Conservation (phyloP, 1,140 invertebrate species). For the Drosophila rhopaloa region DNA sequence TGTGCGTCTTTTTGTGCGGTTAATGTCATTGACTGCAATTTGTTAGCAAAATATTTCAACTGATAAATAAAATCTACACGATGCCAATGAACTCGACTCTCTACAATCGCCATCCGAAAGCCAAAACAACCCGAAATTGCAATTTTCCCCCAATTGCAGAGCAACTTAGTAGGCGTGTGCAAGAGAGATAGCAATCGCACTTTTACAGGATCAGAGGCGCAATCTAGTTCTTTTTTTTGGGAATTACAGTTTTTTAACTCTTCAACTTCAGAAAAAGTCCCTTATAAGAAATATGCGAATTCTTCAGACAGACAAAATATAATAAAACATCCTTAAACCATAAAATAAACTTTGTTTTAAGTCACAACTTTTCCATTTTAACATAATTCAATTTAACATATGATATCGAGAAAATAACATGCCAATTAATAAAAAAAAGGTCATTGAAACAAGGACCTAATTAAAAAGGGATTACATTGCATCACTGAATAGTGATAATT, state of each 20-base stretch:
- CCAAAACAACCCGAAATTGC: slow-evolving; percentile 41
- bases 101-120: slow-evolving; percentile 28
- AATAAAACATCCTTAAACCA: too few species aligned
- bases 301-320: too few species aligned
- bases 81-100: slow-evolving; percentile 64
- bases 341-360: too few species aligned
- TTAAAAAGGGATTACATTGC: too few species aligned
- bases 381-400: too few species aligned
- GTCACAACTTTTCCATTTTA: too few species aligned
- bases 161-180: slow-evolving; percentile 22
- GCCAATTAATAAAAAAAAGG: too few species aligned
- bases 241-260: background rate
- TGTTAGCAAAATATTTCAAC: slow-evolving; percentile 82
- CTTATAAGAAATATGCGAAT: too few species aligned
- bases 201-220: background rate
- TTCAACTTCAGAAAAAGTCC: background rate
- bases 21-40: slow-evolving; percentile 83
- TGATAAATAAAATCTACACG: slow-evolving; percentile 81
- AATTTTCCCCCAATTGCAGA: slow-evolving; percentile 69
- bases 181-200: slow-evolving; percentile 21
- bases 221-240: too few species aligned
- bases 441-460: too few species aligned
- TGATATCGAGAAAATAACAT: too few species aligned
- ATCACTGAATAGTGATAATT: too few species aligned
- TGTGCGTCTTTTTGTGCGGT: slow-evolving; percentile 23